Evolutionary conservation across 2,113 vertebrate genomes (phyloP).

Genomic region (Gallinago jamesoni): DNA sequence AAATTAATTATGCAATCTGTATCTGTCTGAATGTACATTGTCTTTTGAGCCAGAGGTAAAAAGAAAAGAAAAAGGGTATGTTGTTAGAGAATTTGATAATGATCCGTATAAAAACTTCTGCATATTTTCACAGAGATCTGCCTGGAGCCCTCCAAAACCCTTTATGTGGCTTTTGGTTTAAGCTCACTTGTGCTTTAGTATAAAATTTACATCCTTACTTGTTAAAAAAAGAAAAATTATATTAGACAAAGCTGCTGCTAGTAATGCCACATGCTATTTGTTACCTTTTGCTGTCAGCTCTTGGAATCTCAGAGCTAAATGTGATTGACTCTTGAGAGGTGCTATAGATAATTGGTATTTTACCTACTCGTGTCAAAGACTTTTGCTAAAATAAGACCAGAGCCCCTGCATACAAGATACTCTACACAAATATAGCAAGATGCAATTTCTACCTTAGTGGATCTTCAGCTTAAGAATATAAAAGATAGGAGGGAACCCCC

Average conservation of each 20-base stretch:
- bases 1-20: background rate
- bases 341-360: background rate
- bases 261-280: background rate
- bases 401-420: background rate
- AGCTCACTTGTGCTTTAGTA: background rate
- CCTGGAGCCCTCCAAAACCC: background rate
- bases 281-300: background rate
- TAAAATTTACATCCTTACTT: background rate
- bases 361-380: background rate
- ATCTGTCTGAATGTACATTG: background rate
- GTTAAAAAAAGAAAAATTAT: background rate
- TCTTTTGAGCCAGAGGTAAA: background rate
- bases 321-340: background rate
- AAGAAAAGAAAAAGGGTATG: background rate
- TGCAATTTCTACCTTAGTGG: background rate
- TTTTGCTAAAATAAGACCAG: background rate
- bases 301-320: background rate
- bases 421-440: background rate
- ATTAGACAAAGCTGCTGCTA: background rate
- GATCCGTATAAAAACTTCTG: background rate
- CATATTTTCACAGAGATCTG: background rate
- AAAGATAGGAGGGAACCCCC: background rate
- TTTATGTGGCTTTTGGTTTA: background rate
- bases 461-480: background rate
- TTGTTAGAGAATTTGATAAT: background rate